Evolutionary conservation across 2,113 vertebrate species (phyloP), one percentile per base, ranked within the genome.

Genomic region (Toxotes chatareus): DNA sequence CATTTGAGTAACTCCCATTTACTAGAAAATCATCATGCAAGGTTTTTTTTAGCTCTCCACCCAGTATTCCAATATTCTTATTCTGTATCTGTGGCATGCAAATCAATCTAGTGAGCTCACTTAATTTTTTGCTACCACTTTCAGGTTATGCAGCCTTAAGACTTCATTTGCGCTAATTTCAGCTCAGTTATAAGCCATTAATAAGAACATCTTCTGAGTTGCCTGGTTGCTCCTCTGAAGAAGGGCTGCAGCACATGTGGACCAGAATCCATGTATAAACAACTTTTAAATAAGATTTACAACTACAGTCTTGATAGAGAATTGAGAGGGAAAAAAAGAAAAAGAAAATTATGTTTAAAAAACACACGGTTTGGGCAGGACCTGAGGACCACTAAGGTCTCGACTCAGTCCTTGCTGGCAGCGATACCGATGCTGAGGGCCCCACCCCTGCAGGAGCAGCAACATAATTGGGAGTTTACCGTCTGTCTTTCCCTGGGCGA

Each of bases 391-490:
- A 55, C 10, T 14, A 1, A 13, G 19, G n/a, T 51, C 53, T n/a
- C 5, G 21, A 7, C 40, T 27, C 5, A 21, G 49, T 46, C 14
- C 55, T 34, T 46, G 42, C 76, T 75, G 84, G 76, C 73, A 65
- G 70, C 32, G 9, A 51, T 27, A 27, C 80, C 89, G 90, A 91
- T 87, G 89, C 79, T 72, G 80, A 73, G 80, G 71, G 67, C 79
- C 86, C 84, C 85, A 85, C 88, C 89, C 85, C 74, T 88, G 63
- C 60, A 79, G 63, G 80, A 73, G 75, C 51, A 40, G 81, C 59
- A 74, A 60, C 66, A 47, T 60, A 85, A 90, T 76, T 83, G 65
- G 65, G 81, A 91, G 81, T 76, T 84, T 79, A 77, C 84, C 14
- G 85, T 86, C 80, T 65, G 69, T 88, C 82, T 81, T 62, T 84